Base-by-base conservation (phyloP, 2,888 invertebrate genomes). In the Ophioninae sp. region DNA sequence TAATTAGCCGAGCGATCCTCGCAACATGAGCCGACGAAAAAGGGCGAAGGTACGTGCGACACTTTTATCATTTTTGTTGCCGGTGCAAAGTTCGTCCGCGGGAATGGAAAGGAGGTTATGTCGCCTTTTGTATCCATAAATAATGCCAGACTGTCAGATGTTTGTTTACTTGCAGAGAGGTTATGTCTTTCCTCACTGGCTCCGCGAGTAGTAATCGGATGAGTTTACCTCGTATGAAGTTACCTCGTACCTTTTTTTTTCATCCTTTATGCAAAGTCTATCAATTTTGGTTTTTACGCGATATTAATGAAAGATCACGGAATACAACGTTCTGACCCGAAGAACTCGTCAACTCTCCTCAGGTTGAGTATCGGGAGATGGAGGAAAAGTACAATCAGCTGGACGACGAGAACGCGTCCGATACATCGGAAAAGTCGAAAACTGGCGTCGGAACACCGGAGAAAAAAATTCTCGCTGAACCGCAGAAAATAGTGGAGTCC, bases 361-460 rank as follows among this genome's bases (percentile, higher is more conserved):
- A 95, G 95, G 94, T 95, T 93, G 95, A 95, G 92, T 95, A 93
- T 82, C 95, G 95, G 88, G 96, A 96, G 92, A 92, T 95, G 89
- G 96, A 96, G 87, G 96, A 96, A 87, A 96, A 96, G 89, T 94
- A 94, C 82, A 95, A 94, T 91, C 91, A 92, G 84, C 92, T 94
- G 78, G 96, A 96, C 84, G 94, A 94, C 75, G 95, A 95, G 89
- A 95, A 95, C 87, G 94, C 94, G 85, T 94, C 95, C 1, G 95
- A 95, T 89, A 94, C 94, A 69, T 94, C 95, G 30, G 96, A 96
- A 82, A 95, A 94, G 90, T 94, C 94, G 81, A 95, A 95, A 89
- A 92, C 94, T 30, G 93, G 91, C 3, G 87, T 94, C 6, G 91
- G 90, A 5, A 93, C 92, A 0, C 91, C 92, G 37, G 91, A 93